Conservation (phyloP, 2,797 vertebrate genomes). For the Delichon dasypus region DNA sequence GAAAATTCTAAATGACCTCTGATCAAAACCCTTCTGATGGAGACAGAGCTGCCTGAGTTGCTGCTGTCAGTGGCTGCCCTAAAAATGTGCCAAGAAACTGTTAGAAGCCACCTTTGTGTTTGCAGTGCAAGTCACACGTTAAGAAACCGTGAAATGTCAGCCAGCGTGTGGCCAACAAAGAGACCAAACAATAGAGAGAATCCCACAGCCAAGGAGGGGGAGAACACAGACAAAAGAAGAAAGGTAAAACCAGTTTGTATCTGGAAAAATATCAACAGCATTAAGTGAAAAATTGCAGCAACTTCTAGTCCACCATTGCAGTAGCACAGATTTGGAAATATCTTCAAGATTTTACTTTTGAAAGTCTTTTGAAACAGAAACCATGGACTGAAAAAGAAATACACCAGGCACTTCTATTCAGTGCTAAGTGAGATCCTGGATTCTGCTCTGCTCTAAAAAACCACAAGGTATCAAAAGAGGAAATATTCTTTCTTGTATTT, state of each 20-base stretch:
- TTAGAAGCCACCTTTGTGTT: background rate
- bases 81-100: constrained; percentile 24
- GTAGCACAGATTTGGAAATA: background rate
- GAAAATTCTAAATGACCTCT: background rate
- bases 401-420: background rate
- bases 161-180: background rate
- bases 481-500: background rate
- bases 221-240: background rate
- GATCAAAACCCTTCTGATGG: background rate
- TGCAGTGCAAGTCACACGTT: background rate
- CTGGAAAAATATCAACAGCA: background rate
- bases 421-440: background rate
- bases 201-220: background rate
- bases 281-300: background rate
- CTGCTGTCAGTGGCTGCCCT: background rate
- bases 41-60: background rate
- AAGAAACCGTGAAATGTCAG: background rate
- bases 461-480: background rate
- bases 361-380: background rate
- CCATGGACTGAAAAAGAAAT: background rate
- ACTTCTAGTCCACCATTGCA: background rate
- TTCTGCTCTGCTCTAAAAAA: background rate
- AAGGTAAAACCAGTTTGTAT: background rate
- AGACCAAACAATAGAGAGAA: background rate
- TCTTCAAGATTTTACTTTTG: background rate